Evolutionary conservation across 2,113 vertebrate species (phyloP), one percentile per base, ranked within the genome.

Genomic region (Lepisosteus osseus): DNA sequence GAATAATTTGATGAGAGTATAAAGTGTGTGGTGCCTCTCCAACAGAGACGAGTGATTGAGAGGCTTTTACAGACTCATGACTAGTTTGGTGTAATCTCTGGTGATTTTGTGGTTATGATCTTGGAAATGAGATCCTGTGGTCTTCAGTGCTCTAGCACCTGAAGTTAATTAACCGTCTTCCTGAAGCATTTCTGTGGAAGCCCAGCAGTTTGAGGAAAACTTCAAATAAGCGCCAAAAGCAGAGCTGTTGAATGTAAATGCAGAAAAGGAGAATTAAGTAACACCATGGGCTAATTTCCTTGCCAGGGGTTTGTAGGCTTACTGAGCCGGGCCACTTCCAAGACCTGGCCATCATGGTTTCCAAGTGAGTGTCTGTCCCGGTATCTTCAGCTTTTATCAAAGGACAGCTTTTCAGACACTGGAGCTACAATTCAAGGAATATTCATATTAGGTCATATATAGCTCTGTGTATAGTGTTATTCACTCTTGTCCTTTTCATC

Each of bases 201-300:
- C n/a, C 1, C 4, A 44, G 13, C 64, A 47, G 9, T 6, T 5
- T 65, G 63, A 65, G 63, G 42, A 65, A 43, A 44, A 6, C 63
- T 14, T 65, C 62, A 43, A 15, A 0, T 13, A 11, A 9, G 6
- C 17, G 41, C 29, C 40, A 51, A 29, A 17, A n/a, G 40, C 61
- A 57, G 29, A 5, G 9, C 47, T 6, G 47, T 6, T 5, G 47
- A 51, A 51, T 51, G 29, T 72, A 59, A 67, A 66, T 42, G 45
- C 64, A 68, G 67, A 44, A 65, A 29, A 51, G 61, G 67, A 72
- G 69, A 78, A 72, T 64, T 72, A 14, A 65, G 57, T 65, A 54
- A 65, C 40, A 55, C n/a, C 43, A 61, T 81, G 67, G 78, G 61
- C 64, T 83, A 63, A 77, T 76, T 76, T 81, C 77, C 74, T 73